phyloP scores from a whole-genome alignment of 2,888 invertebrate genomes.

The Papilio protenor region DNA sequence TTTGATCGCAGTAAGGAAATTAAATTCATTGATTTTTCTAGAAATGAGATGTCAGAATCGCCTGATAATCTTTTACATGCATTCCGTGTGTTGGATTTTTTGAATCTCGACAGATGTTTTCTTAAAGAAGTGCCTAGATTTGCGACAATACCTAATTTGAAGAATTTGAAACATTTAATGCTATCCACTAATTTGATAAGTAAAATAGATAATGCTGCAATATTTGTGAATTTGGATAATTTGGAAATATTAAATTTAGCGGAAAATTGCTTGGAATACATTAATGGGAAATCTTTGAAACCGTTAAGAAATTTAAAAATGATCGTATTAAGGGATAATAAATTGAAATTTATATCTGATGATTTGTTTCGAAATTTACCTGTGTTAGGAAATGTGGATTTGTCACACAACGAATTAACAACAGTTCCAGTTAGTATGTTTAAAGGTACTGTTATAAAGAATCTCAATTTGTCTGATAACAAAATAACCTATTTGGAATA shows the following conservation, averaged over 20 bases:
- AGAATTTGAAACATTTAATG: conserved; percentile 62
- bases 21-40: conserved; percentile 61
- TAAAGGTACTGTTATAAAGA: conserved; percentile 62
- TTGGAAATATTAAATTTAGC: conserved; percentile 66
- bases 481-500: conserved; percentile 68
- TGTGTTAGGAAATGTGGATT: conserved; percentile 61
- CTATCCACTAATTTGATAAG: conserved; percentile 66
- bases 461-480: conserved; percentile 68
- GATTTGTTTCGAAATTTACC: conserved; percentile 62
- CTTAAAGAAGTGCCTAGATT: conserved; percentile 66
- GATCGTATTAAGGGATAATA: conserved; percentile 64
- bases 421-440: conserved; percentile 66
- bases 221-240: conserved; percentile 59
- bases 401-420: conserved; percentile 66
- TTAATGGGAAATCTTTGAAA: conserved; percentile 63
- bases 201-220: conserved; percentile 52
- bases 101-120: conserved; percentile 62
- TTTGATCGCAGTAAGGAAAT: conserved; percentile 58
- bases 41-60: conserved; percentile 62
- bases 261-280: conserved; percentile 60
- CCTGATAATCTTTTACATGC: conserved; percentile 57
- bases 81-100: conserved; percentile 54
- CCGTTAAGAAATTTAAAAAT: conserved; percentile 62
- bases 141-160: conserved; percentile 59
- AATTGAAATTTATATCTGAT: conserved; percentile 61